Evolutionary conservation across 2,797 vertebrate genomes (phyloP), one percentile per base, ranked within the genome.

Genomic region (Chanos chanos): DNA sequence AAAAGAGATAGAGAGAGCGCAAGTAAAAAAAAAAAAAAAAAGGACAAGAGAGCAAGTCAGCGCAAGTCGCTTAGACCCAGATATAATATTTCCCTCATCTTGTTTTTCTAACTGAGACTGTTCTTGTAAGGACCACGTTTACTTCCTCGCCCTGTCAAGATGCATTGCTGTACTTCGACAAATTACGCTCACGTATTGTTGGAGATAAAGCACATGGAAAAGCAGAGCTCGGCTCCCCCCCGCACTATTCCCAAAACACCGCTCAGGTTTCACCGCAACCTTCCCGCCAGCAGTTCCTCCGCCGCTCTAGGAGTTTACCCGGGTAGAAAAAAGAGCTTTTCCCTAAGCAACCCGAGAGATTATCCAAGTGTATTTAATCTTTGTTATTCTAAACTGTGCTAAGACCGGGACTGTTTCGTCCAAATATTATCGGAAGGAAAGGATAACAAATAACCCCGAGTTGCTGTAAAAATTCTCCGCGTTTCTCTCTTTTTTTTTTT

Each of bases 351-450:
- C 47, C 51, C 64, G 73, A 74, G 71, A 77, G 75, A 82, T 77
- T 76, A 80, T 60, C 51, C 80, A 71, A 65, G 77, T 78, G 77
- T 75, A 82, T 76, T 77, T 84, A 74, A 86, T 86, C 83, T 84
- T 58, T 87, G 81, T 88, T 88, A 85, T 84, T 88, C 77, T 83
- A 86, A n/a, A 83, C 81, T 77, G 67, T 10, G 56, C 74, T 79
- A 72, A 61, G 77, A 85, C 87, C 65, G 81, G 74, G 74, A 72
- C 74, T 41, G 64, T 83, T 85, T 83, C 77, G 71, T 85, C 76
- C 73, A 83, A 87, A 88, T 85, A 86, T 86, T 87, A 83, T 81
- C 78, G 61, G 78, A 86, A 79, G n/a, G 75, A 72, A 82, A 81
- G 73, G 66, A 86, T 78, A 83, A 85, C 76, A 86, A 86, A 86